phyloP scores from a whole-genome alignment of 2,113 vertebrate species.

The Gymnogyps californianus region DNA sequence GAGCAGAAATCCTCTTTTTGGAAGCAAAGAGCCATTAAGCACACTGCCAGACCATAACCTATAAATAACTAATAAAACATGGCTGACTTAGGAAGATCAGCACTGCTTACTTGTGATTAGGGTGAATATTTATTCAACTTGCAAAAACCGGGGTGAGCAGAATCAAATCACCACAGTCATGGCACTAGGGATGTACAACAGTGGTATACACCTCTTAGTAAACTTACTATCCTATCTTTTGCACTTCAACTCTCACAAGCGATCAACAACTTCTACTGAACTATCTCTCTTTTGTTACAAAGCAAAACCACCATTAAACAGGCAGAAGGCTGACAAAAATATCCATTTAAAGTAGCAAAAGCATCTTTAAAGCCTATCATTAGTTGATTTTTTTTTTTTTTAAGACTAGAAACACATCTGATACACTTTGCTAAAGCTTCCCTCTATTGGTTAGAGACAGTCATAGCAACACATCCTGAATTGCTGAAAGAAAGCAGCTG shows the following conservation, averaged over 20 bases:
- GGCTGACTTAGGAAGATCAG: not conserved
- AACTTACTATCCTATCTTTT: not conserved
- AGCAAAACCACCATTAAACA: not conserved
- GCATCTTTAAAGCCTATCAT: not conserved
- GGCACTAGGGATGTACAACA: accelerated
- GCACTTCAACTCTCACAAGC: not conserved
- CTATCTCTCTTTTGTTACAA: not conserved
- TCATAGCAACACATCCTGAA: not conserved
- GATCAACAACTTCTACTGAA: not conserved
- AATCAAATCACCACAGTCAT: not conserved
- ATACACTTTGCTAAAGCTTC: not conserved
- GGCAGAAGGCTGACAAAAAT: not conserved
- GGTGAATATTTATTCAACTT: not conserved
- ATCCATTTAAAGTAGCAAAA: not conserved
- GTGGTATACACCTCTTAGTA: not conserved
- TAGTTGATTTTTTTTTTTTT: not conserved
- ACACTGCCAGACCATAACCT: not conserved
- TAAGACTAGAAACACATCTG: not conserved
- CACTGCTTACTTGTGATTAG: not conserved
- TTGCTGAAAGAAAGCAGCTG: not conserved
- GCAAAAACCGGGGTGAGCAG: not conserved
- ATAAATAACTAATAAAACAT: not conserved
- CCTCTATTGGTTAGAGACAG: not conserved
- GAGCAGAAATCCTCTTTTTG: not conserved
- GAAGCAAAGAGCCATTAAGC: not conserved